Evolutionary conservation across 2,797 vertebrate genomes (phyloP), one percentile per base, ranked within the genome.

Genomic region (Mormyrus hasselquistii): DNA sequence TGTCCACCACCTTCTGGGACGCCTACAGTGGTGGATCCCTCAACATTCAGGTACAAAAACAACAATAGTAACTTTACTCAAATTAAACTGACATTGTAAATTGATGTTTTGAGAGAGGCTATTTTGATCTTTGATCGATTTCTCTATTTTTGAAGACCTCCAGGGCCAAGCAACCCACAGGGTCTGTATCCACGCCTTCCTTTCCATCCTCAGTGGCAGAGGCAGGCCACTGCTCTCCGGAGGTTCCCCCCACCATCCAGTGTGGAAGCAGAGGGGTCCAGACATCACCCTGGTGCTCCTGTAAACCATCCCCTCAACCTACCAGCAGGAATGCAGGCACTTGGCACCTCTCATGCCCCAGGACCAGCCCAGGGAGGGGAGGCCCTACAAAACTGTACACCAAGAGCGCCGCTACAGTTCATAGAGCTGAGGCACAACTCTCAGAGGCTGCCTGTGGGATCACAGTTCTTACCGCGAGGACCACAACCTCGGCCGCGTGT

Each of bases 381-480:
- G 86, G 87, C 91, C 55, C 91, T 95, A 89, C 96, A 95, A 90
- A 87, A 93, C 87, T 91, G 97, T 1, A 92, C 96, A 89, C 94
- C 97, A 9, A 96, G 94, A 59, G 95, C 96, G 0, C 95, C 98
- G 0, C 94, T 97, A 0, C 98, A 99, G 89, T 99, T 99, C 92
- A 99, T 99, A 88, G 99, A 99, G 94, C 93, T 99, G 87, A 95
- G 98, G 49, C 99, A 99, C 94, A 99, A 99, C 88, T 92, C 97
- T 87, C 98, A 98, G 93, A 98, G 98, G 90, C 93, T 97, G 44
- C 94, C 96, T 0, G 90, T 96, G 44, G 93, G 96, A 50, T 92
- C 96, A 16, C 92, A 97, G 91, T 96, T 97, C 87, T 91, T 94
- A 94, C 96, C 95, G 4, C 97, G 97, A 86, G 95, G 95, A 0